phyloP scores from a whole-genome alignment of 2,888 invertebrate species.

The Phasia obesa region DNA sequence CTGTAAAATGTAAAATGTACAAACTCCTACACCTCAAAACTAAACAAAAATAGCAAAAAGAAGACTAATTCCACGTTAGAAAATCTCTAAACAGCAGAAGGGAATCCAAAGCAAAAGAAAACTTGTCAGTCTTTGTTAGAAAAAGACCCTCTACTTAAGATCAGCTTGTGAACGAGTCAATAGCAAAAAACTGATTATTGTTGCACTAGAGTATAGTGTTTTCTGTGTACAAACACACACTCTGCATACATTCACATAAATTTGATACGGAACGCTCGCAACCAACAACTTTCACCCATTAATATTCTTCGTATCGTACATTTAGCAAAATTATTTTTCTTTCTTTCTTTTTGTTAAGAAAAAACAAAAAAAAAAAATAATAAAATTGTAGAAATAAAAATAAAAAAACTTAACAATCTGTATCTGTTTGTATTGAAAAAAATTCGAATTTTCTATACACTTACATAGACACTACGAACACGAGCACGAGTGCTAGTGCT shows the following conservation, averaged over 20 bases:
- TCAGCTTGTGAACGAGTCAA: constrained; percentile 19
- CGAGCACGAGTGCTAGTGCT: too few relatives aligned
- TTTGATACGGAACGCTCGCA: constrained; percentile 50
- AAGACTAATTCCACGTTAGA: constrained; percentile 12
- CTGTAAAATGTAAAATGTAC: too few relatives aligned
- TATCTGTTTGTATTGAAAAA: constrained; percentile 47
- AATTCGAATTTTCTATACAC: constrained; percentile 36
- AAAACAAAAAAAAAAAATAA: constrained; percentile 27
- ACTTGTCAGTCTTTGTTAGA: neutral
- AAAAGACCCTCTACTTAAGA: neutral
- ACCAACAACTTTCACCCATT: constrained; percentile 81
- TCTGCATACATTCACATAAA: constrained; percentile 18
- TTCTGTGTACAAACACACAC: neutral
- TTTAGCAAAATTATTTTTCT: constrained; percentile 63
- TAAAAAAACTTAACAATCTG: constrained; percentile 51
- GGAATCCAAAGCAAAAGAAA: constrained; percentile 26
- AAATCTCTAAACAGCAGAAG: constrained; percentile 35
- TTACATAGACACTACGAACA: neutral
- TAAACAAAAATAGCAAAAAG: neutral
- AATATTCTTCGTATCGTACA: constrained; percentile 79
- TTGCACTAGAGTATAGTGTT: constrained; percentile 34
- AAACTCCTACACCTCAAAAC: constrained; percentile 48
- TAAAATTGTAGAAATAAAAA: constrained; percentile 13
- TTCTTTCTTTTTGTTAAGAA: constrained; percentile 37
- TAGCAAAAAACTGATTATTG: constrained; percentile 31